Evolutionary conservation across 2,888 invertebrate species (phyloP).

Genomic region (Odontomyia ornata): DNA sequence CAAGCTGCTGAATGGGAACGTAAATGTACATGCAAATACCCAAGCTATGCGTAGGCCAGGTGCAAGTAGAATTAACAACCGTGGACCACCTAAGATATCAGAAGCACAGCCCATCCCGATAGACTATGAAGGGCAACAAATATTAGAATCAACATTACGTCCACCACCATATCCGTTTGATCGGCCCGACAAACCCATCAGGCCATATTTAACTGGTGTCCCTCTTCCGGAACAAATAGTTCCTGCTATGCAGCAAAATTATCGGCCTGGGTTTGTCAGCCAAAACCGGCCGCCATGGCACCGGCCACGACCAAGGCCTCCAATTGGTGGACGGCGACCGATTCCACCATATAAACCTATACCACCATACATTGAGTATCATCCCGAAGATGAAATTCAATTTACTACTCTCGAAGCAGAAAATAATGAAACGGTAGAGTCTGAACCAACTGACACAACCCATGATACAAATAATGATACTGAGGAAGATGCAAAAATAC

Average conservation of each 20-base stretch:
- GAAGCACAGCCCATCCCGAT: constrained; percentile 77
- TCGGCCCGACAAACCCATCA: constrained; percentile 68
- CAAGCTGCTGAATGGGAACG: constrained; percentile 86
- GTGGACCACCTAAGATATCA: constrained; percentile 87
- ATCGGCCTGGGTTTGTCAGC: constrained; percentile 69
- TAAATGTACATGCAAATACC: constrained; percentile 83
- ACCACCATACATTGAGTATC: constrained; percentile 64
- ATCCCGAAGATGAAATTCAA: constrained; percentile 61
- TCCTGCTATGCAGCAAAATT: constrained; percentile 66
- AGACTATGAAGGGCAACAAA: constrained; percentile 63
- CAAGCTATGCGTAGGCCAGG: constrained; percentile 74
- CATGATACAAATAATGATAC: constrained; percentile 50
- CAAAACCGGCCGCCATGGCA: constrained; percentile 74
- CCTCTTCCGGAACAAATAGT: constrained; percentile 80
- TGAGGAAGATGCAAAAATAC: neutral
- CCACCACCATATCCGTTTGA: constrained; percentile 81
- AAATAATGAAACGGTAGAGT: constrained; percentile 50
- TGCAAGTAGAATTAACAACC: constrained; percentile 84
- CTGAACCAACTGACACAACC: constrained; percentile 52
- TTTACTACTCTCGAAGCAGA: constrained; percentile 61
- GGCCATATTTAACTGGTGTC: constrained; percentile 73
- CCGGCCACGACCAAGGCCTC: constrained; percentile 69
- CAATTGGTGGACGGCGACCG: constrained; percentile 66
- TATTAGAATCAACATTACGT: constrained; percentile 57
- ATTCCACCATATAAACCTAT: constrained; percentile 73